These are phyloP conservation scores for crab-eating macaque (Macaca fascicularis) DNA, from an alignment of 2,113 vertebrate genomes.

Conservation along the genomic window DNA sequence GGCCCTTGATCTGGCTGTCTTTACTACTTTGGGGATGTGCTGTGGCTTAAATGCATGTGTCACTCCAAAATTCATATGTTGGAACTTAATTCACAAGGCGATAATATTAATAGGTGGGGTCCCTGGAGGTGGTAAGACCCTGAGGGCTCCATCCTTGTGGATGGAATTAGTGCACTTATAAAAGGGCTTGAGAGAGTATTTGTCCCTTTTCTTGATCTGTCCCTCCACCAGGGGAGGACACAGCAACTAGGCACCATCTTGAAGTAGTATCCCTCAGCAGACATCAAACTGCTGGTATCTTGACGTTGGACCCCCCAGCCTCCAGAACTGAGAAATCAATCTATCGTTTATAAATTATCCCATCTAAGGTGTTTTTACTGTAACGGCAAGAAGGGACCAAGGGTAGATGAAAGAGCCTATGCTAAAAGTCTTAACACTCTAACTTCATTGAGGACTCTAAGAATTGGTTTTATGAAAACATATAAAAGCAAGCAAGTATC, in stretches of 20 bases:
- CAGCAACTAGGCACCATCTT: not conserved
- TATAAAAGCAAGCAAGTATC: not conserved
- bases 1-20: not conserved
- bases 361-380: not conserved
- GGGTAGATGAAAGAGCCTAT: not conserved
- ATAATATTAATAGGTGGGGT: not conserved
- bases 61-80: not conserved
- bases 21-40: not conserved
- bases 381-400: not conserved
- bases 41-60: not conserved
- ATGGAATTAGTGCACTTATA: not conserved
- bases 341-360: not conserved
- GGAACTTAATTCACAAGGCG: not conserved
- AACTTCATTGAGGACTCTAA: not conserved
- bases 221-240: not conserved
- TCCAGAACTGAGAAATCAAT: not conserved
- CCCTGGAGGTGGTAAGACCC: not conserved
- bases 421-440: not conserved
- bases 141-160: not conserved
- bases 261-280: not conserved
- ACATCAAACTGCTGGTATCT: not conserved
- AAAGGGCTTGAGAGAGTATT: not conserved
- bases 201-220: not conserved
- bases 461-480: not conserved
- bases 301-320: not conserved